phyloP scores from a whole-genome alignment of 1,140 invertebrate species.

The Zeugodacus cucurbitae region DNA sequence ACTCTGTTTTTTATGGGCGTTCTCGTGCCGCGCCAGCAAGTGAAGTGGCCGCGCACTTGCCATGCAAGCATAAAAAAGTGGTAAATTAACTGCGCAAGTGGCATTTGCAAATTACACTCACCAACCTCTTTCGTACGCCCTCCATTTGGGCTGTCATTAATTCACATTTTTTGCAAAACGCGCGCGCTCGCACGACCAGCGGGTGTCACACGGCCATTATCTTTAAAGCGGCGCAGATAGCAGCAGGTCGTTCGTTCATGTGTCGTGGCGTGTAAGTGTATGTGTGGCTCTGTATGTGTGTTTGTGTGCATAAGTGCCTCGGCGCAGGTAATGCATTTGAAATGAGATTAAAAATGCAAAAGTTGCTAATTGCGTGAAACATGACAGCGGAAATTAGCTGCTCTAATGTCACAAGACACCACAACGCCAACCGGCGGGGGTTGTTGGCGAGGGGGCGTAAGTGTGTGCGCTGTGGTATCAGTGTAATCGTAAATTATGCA shows the following conservation, averaged over 20 bases:
- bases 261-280: background rate
- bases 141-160: background rate
- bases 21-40: background rate
- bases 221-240: background rate
- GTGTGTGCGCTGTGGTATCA: background rate
- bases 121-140: background rate
- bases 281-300: background rate
- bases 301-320: background rate
- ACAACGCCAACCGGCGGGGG: background rate
- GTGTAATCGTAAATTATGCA: background rate
- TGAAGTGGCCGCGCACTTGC: slow-evolving; percentile 17
- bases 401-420: background rate
- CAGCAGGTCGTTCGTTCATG: background rate
- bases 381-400: slow-evolving; percentile 23
- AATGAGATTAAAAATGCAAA: slow-evolving; percentile 39
- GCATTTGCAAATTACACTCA: slow-evolving; percentile 36
- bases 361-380: slow-evolving; percentile 36
- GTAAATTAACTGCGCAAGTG: slow-evolving; percentile 35
- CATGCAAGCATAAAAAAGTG: slow-evolving; percentile 32
- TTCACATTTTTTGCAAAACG: background rate
- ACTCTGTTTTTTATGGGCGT: background rate
- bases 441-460: background rate
- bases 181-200: background rate
- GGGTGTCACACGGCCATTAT: background rate
- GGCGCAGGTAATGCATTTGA: slow-evolving; percentile 30